Evolutionary conservation across 30 jellyfish, hydroid and myxozoan genomes (phyloP).

Genomic region (Catostylus mosaicus): DNA sequence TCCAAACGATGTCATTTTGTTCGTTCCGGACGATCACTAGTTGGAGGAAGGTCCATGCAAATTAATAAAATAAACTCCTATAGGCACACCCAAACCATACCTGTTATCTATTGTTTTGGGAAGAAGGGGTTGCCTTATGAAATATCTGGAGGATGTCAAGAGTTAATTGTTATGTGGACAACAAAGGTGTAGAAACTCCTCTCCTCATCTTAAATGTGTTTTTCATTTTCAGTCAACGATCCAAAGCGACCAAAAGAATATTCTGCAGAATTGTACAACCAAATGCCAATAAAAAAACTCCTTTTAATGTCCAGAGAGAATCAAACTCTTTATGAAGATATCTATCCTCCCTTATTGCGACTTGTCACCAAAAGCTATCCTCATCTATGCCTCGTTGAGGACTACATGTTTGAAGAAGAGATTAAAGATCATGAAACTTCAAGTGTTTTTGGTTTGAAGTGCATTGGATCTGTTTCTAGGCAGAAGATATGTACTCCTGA

Average conservation of each 20-base stretch:
- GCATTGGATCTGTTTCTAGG: background rate
- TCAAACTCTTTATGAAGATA: constrained; percentile 63
- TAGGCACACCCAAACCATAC: no score
- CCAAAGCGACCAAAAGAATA: constrained; percentile 77
- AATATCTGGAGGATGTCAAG: no score
- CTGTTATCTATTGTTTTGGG: no score
- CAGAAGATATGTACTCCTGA: constrained; percentile 42
- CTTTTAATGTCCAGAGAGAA: constrained; percentile 71
- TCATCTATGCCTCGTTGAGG: constrained; percentile 93
- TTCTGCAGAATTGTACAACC: constrained; percentile 70
- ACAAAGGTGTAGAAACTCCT: no score
- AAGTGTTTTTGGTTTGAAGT: background rate
- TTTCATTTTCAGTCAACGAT: constrained; percentile 53
- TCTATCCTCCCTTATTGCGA: constrained; percentile 91
- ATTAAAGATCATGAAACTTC: constrained; percentile 29
- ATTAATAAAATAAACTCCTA: no score
- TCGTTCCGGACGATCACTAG: no score
- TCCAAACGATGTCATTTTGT: no score
- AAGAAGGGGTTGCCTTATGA: no score
- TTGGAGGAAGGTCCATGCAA: no score
- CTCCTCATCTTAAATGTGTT: no score
- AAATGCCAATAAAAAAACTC: constrained; percentile 91
- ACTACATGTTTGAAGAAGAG: constrained; percentile 90
- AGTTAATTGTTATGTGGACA: no score
- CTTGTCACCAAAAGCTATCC: constrained; percentile 90